Percentiles rank a stretch among this genome's conserved stretches.
phyloP scores from a whole-genome alignment of 2,888 invertebrate genomes.

The Megamerina dolium region DNA sequence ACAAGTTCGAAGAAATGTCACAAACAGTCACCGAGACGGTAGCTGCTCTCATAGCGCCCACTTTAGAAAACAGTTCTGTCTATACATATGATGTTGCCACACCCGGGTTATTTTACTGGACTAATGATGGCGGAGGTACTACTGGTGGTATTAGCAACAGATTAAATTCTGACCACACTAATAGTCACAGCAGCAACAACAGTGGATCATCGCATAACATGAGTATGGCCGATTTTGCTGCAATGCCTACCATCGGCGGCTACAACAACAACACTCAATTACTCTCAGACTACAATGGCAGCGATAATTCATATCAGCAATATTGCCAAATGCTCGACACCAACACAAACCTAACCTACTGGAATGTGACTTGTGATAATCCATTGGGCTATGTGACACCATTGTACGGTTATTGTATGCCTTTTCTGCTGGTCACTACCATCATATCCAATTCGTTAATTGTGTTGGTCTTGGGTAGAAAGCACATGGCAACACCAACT shows the following conservation, averaged over 20 bases:
- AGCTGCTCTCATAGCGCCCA: constrained; percentile 27
- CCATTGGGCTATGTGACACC: constrained; percentile 44
- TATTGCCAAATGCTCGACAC: constrained; percentile 31
- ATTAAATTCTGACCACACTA: background rate
- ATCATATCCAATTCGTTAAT: constrained; percentile 88
- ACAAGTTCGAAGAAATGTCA: constrained; percentile 19
- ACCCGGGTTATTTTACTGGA: constrained; percentile 26
- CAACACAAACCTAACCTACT: constrained; percentile 37
- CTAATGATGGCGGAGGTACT: constrained; percentile 6
- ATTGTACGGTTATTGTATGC: constrained; percentile 53
- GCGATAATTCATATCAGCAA: constrained; percentile 29
- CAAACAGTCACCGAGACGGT: constrained; percentile 22
- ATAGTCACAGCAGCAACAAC: background rate
- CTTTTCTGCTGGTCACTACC: constrained; percentile 78
- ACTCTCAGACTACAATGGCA: constrained; percentile 20
- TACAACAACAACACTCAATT: constrained; percentile 14
- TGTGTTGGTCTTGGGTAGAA: constrained; percentile 80
- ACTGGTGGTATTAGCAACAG: constrained; percentile 11
- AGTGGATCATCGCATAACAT: background rate
- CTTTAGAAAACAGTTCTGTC: constrained; percentile 22
- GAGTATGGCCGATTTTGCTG: constrained; percentile 1
- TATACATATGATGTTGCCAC: constrained; percentile 17
- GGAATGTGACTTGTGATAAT: constrained; percentile 48
- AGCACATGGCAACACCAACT: constrained; percentile 85
- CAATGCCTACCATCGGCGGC: constrained; percentile 8